phyloP scores from a whole-genome alignment of 2,888 invertebrate genomes.

The Tenthredo livida region DNA sequence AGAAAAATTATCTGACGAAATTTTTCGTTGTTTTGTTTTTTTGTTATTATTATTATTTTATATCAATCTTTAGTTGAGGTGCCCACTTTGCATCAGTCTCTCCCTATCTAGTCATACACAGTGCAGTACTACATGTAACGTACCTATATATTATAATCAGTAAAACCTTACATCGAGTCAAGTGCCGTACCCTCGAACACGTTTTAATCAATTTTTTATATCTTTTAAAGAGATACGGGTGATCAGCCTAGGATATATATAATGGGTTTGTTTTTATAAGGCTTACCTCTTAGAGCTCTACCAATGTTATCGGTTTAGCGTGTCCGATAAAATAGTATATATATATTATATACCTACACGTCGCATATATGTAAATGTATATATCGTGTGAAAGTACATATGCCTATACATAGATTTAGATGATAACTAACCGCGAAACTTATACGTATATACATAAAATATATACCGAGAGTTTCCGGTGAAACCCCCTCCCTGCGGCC shows the following conservation, averaged over 20 bases:
- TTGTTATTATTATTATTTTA: too few relatives aligned
- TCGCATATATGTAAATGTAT: too few relatives aligned
- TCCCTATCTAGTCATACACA: neutral
- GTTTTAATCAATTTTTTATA: conserved; percentile 26
- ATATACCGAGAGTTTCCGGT: too few relatives aligned
- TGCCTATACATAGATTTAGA: neutral
- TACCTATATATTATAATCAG: neutral
- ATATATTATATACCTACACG: too few relatives aligned
- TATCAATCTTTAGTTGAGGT: too few relatives aligned
- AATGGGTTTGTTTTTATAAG: conserved; percentile 16
- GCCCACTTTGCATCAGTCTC: too few relatives aligned
- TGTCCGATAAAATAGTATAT: conserved; percentile 4
- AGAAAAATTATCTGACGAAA: too few relatives aligned
- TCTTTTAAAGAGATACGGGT: neutral
- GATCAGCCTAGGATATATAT: neutral
- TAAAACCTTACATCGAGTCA: neutral
- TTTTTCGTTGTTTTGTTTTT: too few relatives aligned
- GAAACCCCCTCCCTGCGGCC: too few relatives aligned
- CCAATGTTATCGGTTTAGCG: conserved; percentile 6
- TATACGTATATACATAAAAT: too few relatives aligned
- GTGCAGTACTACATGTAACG: neutral
- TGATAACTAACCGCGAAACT: neutral
- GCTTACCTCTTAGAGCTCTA: conserved; percentile 17
- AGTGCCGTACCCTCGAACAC: neutral
- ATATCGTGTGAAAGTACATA: conserved; percentile 4